phyloP scores from a whole-genome alignment of 2,113 vertebrate genomes.

The Solea solea region DNA sequence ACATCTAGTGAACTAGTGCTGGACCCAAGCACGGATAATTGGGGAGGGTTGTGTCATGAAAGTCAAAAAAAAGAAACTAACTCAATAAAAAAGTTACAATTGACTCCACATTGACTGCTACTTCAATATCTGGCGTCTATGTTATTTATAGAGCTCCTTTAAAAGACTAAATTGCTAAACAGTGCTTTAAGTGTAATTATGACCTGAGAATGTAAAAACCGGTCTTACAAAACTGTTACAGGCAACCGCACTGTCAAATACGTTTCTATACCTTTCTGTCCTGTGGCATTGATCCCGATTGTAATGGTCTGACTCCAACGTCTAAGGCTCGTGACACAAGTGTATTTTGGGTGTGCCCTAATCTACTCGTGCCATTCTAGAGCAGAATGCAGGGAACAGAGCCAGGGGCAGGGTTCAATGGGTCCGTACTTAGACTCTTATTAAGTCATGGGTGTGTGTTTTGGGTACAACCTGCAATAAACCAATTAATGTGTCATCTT shows the following conservation, averaged over 20 bases:
- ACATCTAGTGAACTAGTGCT: no score
- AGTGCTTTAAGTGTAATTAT: no score
- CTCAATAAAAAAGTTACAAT: no score
- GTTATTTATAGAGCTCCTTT: background rate
- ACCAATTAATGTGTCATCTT: background rate
- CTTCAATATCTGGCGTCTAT: background rate
- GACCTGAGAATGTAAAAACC: no score
- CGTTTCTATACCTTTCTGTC: background rate
- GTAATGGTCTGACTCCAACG: background rate
- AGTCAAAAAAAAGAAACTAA: no score
- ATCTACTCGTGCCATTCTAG: background rate
- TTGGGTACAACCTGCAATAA: background rate
- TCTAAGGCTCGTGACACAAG: background rate
- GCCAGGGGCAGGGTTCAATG: background rate
- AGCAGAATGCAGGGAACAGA: background rate
- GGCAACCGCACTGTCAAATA: background rate
- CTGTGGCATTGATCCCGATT: no score
- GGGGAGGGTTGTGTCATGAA: no score
- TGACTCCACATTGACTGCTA: background rate
- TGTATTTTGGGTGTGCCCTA: background rate
- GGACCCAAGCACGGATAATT: no score
- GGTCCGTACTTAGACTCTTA: background rate
- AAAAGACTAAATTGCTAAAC: background rate
- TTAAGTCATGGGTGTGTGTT: constrained; percentile 5
- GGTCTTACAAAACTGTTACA: no score